Base-by-base conservation (phyloP, 2,888 invertebrate species). In the Drosophila anomelani region DNA sequence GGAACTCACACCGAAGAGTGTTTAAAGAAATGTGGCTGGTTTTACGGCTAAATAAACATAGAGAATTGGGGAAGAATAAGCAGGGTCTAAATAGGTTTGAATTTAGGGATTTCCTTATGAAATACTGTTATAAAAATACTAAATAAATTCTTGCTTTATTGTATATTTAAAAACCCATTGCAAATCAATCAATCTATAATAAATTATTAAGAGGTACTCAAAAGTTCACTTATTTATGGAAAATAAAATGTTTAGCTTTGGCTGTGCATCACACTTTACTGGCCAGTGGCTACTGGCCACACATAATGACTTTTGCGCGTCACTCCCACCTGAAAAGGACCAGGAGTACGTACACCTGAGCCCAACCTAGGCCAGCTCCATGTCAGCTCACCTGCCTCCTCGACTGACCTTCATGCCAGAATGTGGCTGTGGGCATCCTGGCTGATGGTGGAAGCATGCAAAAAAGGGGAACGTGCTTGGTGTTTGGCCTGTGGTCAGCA, bases 221-320 rank as follows among this genome's bases (percentile, higher is more conserved):
- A 6, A 41, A 4, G 59, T 60, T 60, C n/a, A 17, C 4, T 13
- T n/a, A 32, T 32, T 41, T 56, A 60, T 38, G 29, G 3, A 8
- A 26, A 39, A 54, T 47, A 43, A 17, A n/a, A 61, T 74, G 75
- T 59, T 76, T 68, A 68, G 85, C 82, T 80, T 85, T 76, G 78
- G 59, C 70, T 74, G 86, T 66, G 54, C 68, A 68, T 79, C 85
- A 72, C 88, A 85, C 84, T 88, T 84, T 81, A 34, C 85, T 51
- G 75, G 88, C 86, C 88, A 41, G 82, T 47, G 75, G 86, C 81
- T 80, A 72, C 76, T 47, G 75, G 86, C 81, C 84, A 72, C 76
- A 85, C 84, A 88, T 89, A 86, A 86, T 86, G 85, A 86, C 85
- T 88, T 85, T 89, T 85, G 66, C 63, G 81, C 84, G 69, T 75